Evolutionary conservation across 2,888 invertebrate genomes (phyloP).

Genomic region (Callyntrura guangdongensis): DNA sequence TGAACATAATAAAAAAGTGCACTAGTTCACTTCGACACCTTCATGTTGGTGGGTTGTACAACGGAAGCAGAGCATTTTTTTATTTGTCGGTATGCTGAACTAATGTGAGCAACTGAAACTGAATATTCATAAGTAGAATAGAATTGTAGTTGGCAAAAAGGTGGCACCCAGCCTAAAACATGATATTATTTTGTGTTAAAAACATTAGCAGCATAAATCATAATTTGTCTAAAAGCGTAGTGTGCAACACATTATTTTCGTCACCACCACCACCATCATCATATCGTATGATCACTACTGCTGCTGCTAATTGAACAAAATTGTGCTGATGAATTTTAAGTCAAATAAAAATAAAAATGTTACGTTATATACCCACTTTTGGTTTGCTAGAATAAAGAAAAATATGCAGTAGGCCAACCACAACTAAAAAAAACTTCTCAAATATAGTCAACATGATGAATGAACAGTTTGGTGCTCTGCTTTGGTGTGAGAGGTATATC

Average conservation of each 20-base stretch:
- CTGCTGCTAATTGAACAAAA: background rate
- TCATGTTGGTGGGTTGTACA: background rate
- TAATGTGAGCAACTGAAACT: background rate
- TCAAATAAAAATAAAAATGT: conserved; percentile 11
- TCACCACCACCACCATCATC: background rate
- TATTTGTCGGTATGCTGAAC: background rate
- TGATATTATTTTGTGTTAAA: background rate
- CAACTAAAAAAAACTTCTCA: conserved; percentile 1
- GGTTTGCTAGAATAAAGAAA: background rate
- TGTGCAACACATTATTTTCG: background rate
- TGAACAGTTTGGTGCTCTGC: background rate
- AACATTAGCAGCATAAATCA: conserved; percentile 3
- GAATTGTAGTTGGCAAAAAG: background rate
- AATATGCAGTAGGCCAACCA: conserved; percentile 27
- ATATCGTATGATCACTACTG: background rate
- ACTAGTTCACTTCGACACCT: too few species aligned
- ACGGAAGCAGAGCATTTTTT: conserved; percentile 21
- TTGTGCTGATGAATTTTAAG: conserved; percentile 2
- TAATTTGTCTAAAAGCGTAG: conserved; percentile 5
- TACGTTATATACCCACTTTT: background rate
- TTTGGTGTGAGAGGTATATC: background rate
- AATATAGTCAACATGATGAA: background rate
- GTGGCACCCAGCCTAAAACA: background rate
- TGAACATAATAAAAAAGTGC: too few species aligned
- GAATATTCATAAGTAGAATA: conserved; percentile 2